These are phyloP conservation scores for Sclerodermus sp. DNA, from an alignment of 2,888 invertebrate species.

Conservation along the genomic window DNA sequence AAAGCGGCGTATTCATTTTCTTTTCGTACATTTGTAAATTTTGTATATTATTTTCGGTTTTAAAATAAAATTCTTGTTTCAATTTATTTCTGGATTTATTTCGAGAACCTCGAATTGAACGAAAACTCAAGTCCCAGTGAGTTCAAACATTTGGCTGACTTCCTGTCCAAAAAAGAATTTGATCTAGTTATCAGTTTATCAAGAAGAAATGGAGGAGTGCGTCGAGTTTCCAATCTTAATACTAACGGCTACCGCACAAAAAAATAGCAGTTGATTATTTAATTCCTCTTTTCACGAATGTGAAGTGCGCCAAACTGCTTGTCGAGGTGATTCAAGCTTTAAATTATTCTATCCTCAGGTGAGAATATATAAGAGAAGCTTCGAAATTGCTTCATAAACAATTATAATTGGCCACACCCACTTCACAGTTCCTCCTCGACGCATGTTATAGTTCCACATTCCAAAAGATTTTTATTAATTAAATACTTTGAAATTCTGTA, in stretches of 20 bases:
- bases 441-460: no score
- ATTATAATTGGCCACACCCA: no score
- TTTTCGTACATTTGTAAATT: no score
- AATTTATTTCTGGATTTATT: conserved; percentile 91
- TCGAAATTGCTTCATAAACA: no score
- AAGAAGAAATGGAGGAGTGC: conserved; percentile 86
- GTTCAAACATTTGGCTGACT: conserved; percentile 85
- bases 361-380: no score
- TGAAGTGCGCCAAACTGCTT: conserved; percentile 96
- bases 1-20: no score
- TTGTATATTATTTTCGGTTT: no score
- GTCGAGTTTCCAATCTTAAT: conserved; percentile 90
- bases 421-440: no score
- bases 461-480: no score
- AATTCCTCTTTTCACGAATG: conserved; percentile 95
- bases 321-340: conserved; percentile 70
- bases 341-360: conserved; percentile 3
- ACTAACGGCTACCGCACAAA: conserved; percentile 95
- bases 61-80: no score
- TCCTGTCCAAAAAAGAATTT: conserved; percentile 89
- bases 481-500: no score
- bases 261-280: conserved; percentile 96
- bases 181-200: conserved; percentile 98
- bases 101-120: conserved; percentile 77
- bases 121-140: conserved; percentile 76